phyloP scores from a whole-genome alignment of 2,113 vertebrate genomes.

The Thalassarche chlororhynchos region DNA sequence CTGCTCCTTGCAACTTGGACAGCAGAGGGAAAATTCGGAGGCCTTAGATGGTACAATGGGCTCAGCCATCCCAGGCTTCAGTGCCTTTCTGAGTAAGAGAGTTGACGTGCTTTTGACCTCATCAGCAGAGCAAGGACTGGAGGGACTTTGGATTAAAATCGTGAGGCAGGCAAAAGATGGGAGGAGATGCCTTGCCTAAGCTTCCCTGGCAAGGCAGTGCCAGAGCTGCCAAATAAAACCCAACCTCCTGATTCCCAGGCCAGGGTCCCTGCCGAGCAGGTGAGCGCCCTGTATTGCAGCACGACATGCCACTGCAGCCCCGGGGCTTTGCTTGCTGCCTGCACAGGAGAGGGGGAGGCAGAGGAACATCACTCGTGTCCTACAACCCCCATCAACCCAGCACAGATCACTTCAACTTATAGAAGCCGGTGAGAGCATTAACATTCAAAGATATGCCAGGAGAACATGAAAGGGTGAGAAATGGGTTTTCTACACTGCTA shows the following conservation, averaged over 20 bases:
- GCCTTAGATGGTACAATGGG: background rate
- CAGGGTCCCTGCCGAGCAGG: background rate
- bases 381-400: background rate
- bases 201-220: background rate
- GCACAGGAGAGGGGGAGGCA: background rate
- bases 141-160: background rate
- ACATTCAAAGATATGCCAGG: background rate
- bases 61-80: background rate
- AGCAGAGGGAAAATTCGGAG: background rate
- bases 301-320: background rate
- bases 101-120: background rate
- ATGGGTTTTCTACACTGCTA: background rate
- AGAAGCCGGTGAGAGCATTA: background rate
- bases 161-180: background rate
- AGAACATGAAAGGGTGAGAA: background rate
- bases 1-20: background rate
- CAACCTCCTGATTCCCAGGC: background rate
- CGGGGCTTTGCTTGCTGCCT: background rate
- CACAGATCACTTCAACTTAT: background rate
- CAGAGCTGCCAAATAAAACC: background rate
- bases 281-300: rapidly evolving
- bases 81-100: background rate
- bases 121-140: background rate
- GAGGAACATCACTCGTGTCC: background rate
- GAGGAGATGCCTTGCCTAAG: background rate